Evolutionary conservation across 2,113 vertebrate species (phyloP), one percentile per base, ranked within the genome.

Genomic region (Xyliphius kryptos): DNA sequence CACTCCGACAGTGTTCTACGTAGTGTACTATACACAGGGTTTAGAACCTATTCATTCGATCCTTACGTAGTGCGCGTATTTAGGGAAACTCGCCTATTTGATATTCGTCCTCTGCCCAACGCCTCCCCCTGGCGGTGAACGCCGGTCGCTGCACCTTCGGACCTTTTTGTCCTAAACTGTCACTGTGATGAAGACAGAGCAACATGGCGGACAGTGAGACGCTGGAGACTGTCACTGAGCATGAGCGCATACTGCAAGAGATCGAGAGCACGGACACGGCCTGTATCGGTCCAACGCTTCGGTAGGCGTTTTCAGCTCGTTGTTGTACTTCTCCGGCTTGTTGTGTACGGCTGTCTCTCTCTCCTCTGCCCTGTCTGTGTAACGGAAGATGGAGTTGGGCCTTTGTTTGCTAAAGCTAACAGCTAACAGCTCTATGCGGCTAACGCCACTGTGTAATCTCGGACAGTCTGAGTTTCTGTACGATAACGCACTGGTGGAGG

Each of bases 171-270:
- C 52, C 68, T 68, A 47, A 17, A 57, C 49, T 51, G 66, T 36
- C 56, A 62, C 65, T 63, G 71, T 74, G 71, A 77, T 67, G 73
- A 73, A 79, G 67, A 83, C 46, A 83, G 83, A 49, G 82, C 83
- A 84, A 85, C 89, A 97, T 97, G 95, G 94, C 94, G 90, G 91
- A 92, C 53, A 83, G 74, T 50, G 90, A 87, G 74, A 83, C 75
- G 76, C 61, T 83, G 86, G 93, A 94, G 77, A 89, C 80, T 62
- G 81, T 93, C 73, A 92, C 95, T 43, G 95, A 97, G 81, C 95
- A 97, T 80, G 95, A 97, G 79, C 89, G 95, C 75, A 97, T 97
- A 81, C 75, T 97, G 77, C 95, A 97, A 84, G 95, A 97, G 82
- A 93, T 97, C 38, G 88, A 97, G 76, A 93, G 92, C 83, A 97